Base-by-base conservation (phyloP, 2,888 invertebrate species). In the Alentia gelatinosa region DNA sequence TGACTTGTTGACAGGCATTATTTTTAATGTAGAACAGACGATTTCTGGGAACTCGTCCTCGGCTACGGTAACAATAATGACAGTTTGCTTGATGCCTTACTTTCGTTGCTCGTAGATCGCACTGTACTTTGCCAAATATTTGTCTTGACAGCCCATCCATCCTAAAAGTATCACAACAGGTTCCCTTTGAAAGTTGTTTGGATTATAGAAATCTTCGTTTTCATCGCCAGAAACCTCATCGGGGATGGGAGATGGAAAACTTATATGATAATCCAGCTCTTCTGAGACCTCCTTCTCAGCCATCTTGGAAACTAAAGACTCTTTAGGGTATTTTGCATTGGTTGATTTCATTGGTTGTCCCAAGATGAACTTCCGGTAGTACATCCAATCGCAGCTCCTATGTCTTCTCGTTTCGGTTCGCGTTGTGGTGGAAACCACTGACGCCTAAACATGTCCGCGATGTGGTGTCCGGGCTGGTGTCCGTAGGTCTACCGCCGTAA, bases 141-240 rank as follows among this genome's bases (percentile, higher is more conserved):
- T 97, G 96, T 98, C 98, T 95, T 97, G 97, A 95, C 98, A 98
- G 63, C 98, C 98, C 89, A 98, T 97, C 98, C 98, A 98, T 50
- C 98, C 98, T 92, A 98, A 97, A 92, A 98, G 96, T 92, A 97
- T 96, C 42, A 98, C 97, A 86, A 98, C 97, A 63, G 98, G 97
- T 93, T 97, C 91, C 37, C 91, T 93, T 26, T 90, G 89, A 33
- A 33, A 12, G 50, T 42, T 47, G 47, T 90, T 75, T 19, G 40
- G 90, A 7, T 30, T 90, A 33, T 30, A 91, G 75, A 92, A 92
- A 86, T 92, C 92, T 7, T 93, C 92, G 23, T 42, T 90, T 33
- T 89, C 91, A 35, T 92, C 91, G 15, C 88, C 91, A 0, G 91
- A 91, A 23, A 91, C 84, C 63, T 90, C 84, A 47, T 79, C 40